Percentiles rank a stretch among this genome's conserved stretches.
Conservation (phyloP, 2,113 vertebrate species). For the Tichodroma muraria region DNA sequence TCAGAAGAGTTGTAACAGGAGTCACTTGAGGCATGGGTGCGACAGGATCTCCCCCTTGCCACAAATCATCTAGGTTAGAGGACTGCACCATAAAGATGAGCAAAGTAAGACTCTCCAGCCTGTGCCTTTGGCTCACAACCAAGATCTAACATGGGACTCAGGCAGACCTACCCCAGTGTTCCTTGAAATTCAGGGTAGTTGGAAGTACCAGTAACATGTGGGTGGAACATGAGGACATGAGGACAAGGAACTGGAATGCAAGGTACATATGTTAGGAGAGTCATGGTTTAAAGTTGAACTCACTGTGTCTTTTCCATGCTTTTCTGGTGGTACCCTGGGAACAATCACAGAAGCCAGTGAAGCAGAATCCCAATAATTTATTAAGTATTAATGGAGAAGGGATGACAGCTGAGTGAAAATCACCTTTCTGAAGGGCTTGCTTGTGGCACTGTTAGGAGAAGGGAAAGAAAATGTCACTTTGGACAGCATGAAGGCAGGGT, state of each 20-base stretch:
- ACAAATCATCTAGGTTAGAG: neutral
- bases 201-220: neutral
- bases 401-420: neutral
- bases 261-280: neutral
- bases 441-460: neutral
- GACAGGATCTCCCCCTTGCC: neutral
- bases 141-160: neutral
- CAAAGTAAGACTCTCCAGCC: neutral
- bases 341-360: neutral
- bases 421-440: neutral
- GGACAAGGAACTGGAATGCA: neutral
- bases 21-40: neutral
- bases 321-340: neutral
- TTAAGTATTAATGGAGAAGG: neutral
- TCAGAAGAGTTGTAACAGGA: neutral
- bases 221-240: neutral
- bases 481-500: neutral
- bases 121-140: neutral
- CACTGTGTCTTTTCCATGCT: neutral
- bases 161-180: neutral
- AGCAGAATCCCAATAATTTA: neutral
- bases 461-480: neutral
- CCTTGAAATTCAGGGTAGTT: neutral
- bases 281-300: neutral
- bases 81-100: neutral